Percentiles rank a stretch among this genome's conserved stretches.
Evolutionary conservation across 2,888 invertebrate species (phyloP).

Genomic region (Polydrusus pterygomalis): DNA sequence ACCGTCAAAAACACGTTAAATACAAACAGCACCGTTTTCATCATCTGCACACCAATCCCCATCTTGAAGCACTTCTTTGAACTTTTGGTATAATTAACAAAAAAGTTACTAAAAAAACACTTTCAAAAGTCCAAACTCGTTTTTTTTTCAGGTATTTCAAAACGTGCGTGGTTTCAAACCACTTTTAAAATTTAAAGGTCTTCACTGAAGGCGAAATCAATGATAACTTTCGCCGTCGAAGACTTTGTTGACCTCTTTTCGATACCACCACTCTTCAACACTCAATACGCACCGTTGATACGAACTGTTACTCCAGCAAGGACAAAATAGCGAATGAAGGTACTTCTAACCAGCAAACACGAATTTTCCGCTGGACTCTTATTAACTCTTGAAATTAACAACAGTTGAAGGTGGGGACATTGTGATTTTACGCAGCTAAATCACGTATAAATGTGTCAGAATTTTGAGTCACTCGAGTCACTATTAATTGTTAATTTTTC

Average conservation of each 20-base stretch:
- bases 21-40: slow-evolving; percentile 55
- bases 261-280: slow-evolving; percentile 44
- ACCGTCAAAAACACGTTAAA: slow-evolving; percentile 57
- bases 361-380: slow-evolving; percentile 37
- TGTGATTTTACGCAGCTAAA: slow-evolving; percentile 30
- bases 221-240: slow-evolving; percentile 35
- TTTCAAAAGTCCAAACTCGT: slow-evolving; percentile 15
- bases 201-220: slow-evolving; percentile 6
- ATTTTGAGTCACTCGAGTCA: slow-evolving; percentile 50
- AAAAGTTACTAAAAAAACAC: slow-evolving; percentile 18
- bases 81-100: slow-evolving; percentile 32
- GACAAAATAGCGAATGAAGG: slow-evolving; percentile 45
- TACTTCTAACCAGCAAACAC: slow-evolving; percentile 26
- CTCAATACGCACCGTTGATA: slow-evolving; percentile 39
- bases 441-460: slow-evolving; percentile 42
- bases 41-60: slow-evolving; percentile 53
- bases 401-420: slow-evolving; percentile 40
- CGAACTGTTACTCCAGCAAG: slow-evolving; percentile 35
- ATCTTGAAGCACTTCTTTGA: slow-evolving; percentile 41
- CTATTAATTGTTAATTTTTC: slow-evolving; percentile 40
- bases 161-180: slow-evolving; percentile 3
- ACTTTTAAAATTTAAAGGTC: slow-evolving; percentile 50
- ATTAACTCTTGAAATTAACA: slow-evolving; percentile 52
- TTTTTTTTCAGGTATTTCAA: no score
- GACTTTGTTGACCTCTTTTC: slow-evolving; percentile 45